Evolutionary conservation across 2,888 invertebrate species (phyloP), one percentile per base, ranked within the genome.

Genomic region (Diadromus collaris): DNA sequence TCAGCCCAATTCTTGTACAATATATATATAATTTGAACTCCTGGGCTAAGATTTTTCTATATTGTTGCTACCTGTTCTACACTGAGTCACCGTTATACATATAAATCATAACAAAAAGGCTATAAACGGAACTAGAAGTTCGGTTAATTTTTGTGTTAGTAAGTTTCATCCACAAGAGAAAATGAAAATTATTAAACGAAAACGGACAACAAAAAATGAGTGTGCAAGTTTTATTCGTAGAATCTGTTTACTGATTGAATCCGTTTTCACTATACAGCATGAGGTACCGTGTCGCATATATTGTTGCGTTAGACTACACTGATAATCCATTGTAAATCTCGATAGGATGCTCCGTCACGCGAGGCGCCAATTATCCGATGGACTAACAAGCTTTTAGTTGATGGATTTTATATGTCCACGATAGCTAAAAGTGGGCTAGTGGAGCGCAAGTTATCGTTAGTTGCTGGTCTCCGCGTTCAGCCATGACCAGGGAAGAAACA

Each of bases 321-420:
- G 9, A 38, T 27, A 24, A 68, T 64, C 41, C 27, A 7, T 27
- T 27, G 5, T 19, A 38, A 56, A 56, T 68, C 38, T 27, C 38
- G 67, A 68, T 68, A 27, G 27, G 41, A 38, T 38, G 67, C 27
- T 2, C 6, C 41, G 67, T 46, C 48, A 63, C 44, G 29, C 9
- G n/a, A 48, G 27, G 64, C 19, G 27, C 24, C 46, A 32, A 64
- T 64, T 29, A 64, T 46, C 29, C 3, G 46, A 32, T 46, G 46
- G 10, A 24, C 38, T 38, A 29, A 41, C 67, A 9, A 54, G 41
- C 67, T 54, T 68, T 54, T 41, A 54, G 38, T n/a, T 3, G 67
- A 51, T 38, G 38, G 41, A 41, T 68, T 24, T 41, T 38, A n/a
- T n/a, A 54, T n/a, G 21, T 21, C 5, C 24, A 38, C 38, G 67